phyloP scores from a whole-genome alignment of 2,888 invertebrate species.

The Eurois occulta region DNA sequence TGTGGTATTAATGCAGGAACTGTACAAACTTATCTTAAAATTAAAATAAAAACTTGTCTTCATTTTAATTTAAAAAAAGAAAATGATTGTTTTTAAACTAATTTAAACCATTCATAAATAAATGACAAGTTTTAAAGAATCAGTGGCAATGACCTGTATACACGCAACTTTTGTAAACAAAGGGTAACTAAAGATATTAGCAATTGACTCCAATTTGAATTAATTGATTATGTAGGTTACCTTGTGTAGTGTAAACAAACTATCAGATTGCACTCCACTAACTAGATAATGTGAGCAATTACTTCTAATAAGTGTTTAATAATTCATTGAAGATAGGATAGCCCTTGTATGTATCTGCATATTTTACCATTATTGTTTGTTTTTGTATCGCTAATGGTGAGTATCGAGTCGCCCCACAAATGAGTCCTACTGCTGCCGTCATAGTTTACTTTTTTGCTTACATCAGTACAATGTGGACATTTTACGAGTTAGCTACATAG shows the following conservation, averaged over 20 bases:
- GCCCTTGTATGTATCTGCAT: conserved; percentile 24
- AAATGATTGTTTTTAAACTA: too few relatives aligned
- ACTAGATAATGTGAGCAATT: conserved; percentile 51
- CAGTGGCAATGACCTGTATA: not conserved
- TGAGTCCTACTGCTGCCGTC: not conserved
- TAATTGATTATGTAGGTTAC: conserved; percentile 51
- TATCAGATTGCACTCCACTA: conserved; percentile 38
- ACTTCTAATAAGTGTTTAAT: conserved; percentile 45
- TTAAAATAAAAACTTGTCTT: not conserved
- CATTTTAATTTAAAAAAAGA: not conserved
- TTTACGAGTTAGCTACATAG: not conserved
- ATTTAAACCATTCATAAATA: not conserved
- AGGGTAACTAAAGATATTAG: conserved; percentile 20
- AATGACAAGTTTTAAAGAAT: not conserved
- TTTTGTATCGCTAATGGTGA: not conserved
- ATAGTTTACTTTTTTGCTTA: conserved; percentile 2
- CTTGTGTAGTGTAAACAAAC: conserved; percentile 50
- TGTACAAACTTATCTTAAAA: not conserved
- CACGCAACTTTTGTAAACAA: conserved; percentile 24
- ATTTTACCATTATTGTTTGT: conserved; percentile 19
- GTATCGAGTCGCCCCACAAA: not conserved
- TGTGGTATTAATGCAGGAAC: not conserved
- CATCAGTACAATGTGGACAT: not conserved
- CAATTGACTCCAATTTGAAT: conserved; percentile 45
- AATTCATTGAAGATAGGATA: conserved; percentile 45